These are phyloP conservation scores for Oryzias curvinotus DNA, from an alignment of 2,113 vertebrate species.

Conservation along the genomic window DNA sequence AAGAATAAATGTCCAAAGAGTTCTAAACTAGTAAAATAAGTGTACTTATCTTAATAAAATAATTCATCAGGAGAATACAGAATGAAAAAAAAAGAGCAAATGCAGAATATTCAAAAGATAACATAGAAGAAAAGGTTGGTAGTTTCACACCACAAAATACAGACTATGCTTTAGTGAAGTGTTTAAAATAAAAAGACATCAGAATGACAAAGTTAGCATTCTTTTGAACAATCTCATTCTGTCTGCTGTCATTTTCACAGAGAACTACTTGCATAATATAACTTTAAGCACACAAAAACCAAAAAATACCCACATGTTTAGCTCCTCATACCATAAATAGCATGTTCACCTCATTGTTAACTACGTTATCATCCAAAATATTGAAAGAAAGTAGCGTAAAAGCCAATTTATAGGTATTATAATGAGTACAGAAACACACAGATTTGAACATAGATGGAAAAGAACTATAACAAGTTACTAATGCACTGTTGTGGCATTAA, in stretches of 20 bases:
- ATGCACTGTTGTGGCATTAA: constrained; percentile 41
- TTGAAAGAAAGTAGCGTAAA: constrained; percentile 20
- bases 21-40: constrained; percentile 58
- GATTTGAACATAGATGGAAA: constrained; percentile 30
- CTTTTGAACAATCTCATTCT: constrained; percentile 9
- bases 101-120: constrained; percentile 21
- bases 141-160: constrained; percentile 33
- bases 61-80: constrained; percentile 42
- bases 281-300: constrained; percentile 27
- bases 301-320: constrained; percentile 27
- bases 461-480: constrained; percentile 38
- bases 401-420: constrained; percentile 25
- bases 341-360: constrained; percentile 37
- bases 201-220: constrained; percentile 13
- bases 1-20: constrained; percentile 60
- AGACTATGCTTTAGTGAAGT: constrained; percentile 15
- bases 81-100: constrained; percentile 44
- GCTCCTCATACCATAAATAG: constrained; percentile 41
- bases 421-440: constrained; percentile 24
- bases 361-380: constrained; percentile 20
- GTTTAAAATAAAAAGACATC: constrained; percentile 12
- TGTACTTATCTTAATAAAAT: constrained; percentile 50
- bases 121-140: constrained; percentile 28
- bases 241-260: constrained; percentile 24
- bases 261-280: constrained; percentile 52